Evolutionary conservation across 2,113 vertebrate genomes (phyloP).

Genomic region (Xyliphius kryptos): DNA sequence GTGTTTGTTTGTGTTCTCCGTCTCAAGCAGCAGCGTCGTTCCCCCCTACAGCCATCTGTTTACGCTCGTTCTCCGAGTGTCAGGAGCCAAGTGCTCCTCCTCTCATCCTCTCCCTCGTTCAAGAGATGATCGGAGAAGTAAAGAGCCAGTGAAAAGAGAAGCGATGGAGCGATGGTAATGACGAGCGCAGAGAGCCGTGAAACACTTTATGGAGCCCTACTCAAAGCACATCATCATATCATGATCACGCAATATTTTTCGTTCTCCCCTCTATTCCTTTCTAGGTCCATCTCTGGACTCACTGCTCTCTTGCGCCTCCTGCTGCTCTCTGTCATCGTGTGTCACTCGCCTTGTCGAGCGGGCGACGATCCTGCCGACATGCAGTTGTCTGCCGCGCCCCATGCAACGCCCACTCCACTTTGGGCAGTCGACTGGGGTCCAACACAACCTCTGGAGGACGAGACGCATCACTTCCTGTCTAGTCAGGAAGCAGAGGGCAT

Average conservation of each 20-base stretch:
- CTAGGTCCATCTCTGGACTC: conserved; percentile 68
- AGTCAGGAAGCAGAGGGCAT: no score
- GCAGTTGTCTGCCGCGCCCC: conserved; percentile 61
- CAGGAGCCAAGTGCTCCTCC: conserved; percentile 42
- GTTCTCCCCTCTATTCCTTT: no score
- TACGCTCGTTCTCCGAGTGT: conserved; percentile 48
- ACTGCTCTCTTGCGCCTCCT: conserved; percentile 57
- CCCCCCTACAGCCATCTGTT: conserved; percentile 46
- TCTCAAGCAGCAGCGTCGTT: no score
- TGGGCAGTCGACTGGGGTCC: conserved; percentile 74
- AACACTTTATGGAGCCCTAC: no score
- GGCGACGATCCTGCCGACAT: conserved; percentile 50
- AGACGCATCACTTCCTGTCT: no score
- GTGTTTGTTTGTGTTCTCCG: conserved; percentile 38
- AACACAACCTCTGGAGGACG: conserved; percentile 66
- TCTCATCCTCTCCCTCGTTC: conserved; percentile 31
- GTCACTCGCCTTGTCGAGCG: conserved; percentile 54
- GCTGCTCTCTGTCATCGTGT: conserved; percentile 55
- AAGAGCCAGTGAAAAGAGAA: conserved; percentile 65
- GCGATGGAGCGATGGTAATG: conserved; percentile 77
- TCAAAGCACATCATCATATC: no score
- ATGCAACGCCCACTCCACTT: conserved; percentile 67
- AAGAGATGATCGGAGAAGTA: conserved; percentile 64
- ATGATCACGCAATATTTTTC: conserved; percentile 28
- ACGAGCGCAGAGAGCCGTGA: no score